Conservation (phyloP, 2,888 invertebrate species). For the Aphidius colemani region DNA sequence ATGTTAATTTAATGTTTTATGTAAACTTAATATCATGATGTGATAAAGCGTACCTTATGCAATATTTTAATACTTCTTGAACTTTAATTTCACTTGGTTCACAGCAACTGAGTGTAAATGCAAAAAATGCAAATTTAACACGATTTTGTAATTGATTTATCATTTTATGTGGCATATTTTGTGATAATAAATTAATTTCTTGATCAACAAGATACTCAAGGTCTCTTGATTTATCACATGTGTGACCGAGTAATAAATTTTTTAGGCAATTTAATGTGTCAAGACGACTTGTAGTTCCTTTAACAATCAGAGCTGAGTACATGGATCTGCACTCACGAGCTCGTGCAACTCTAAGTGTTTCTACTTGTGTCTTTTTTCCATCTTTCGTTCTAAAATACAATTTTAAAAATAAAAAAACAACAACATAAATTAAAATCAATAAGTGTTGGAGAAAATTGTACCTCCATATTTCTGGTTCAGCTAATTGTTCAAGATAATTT, state of each 20-base stretch:
- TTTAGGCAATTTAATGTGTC: slow-evolving; percentile 72
- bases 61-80: background rate
- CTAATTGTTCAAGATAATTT: slow-evolving; percentile 69
- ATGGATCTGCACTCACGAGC: slow-evolving; percentile 74
- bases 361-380: slow-evolving; percentile 66
- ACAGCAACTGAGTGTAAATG: slow-evolving; percentile 33
- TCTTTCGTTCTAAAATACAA: slow-evolving; percentile 70
- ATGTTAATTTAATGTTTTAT: background rate
- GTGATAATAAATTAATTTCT: slow-evolving; percentile 71
- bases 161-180: slow-evolving; percentile 67
- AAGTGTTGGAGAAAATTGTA: slow-evolving; percentile 48
- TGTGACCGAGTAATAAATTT: slow-evolving; percentile 67
- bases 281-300: slow-evolving; percentile 64
- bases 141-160: slow-evolving; percentile 69
- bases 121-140: slow-evolving; percentile 39
- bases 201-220: slow-evolving; percentile 71
- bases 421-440: background rate
- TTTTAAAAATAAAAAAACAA: slow-evolving; percentile 19
- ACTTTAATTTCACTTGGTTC: slow-evolving; percentile 7
- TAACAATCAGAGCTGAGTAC: slow-evolving; percentile 64
- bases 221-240: slow-evolving; percentile 65
- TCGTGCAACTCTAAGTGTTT: slow-evolving; percentile 78
- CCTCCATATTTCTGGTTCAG: slow-evolving; percentile 76
- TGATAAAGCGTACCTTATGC: slow-evolving; percentile 27
- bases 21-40: background rate